phyloP scores from a whole-genome alignment of 2,797 vertebrate genomes.

The Karalla daura region DNA sequence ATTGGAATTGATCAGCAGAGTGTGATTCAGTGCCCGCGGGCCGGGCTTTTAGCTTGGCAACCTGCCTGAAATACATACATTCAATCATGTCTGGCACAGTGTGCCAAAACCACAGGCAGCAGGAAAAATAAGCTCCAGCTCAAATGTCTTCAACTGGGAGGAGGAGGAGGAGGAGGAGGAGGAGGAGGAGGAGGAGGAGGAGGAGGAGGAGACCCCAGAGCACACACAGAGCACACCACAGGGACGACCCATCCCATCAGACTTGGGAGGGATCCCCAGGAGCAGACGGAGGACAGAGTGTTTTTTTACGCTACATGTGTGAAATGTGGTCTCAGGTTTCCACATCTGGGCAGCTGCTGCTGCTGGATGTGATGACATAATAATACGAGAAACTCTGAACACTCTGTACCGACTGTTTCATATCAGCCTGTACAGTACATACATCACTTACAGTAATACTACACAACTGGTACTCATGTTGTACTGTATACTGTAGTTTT shows the following conservation, averaged over 20 bases:
- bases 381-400: too few species aligned
- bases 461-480: too few species aligned
- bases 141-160: not conserved
- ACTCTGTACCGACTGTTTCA: too few species aligned
- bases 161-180: not conserved
- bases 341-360: not conserved
- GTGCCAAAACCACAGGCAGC: constrained; percentile 4
- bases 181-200: not conserved
- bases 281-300: not conserved
- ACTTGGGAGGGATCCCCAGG: not conserved
- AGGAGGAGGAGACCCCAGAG: not conserved
- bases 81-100: constrained; percentile 5
- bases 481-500: too few species aligned
- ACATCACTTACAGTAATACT: too few species aligned
- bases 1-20: constrained; percentile 1
- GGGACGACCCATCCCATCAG: not conserved
- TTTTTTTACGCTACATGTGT: too few species aligned
- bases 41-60: not conserved
- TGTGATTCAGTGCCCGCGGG: not conserved
- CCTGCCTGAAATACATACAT: constrained; percentile 12
- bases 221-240: not conserved
- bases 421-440: too few species aligned
- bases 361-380: not conserved
- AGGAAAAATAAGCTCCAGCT: constrained; percentile 1
- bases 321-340: not conserved